phyloP scores from a whole-genome alignment of 2,113 vertebrate genomes.

The Turdus rufiventris region DNA sequence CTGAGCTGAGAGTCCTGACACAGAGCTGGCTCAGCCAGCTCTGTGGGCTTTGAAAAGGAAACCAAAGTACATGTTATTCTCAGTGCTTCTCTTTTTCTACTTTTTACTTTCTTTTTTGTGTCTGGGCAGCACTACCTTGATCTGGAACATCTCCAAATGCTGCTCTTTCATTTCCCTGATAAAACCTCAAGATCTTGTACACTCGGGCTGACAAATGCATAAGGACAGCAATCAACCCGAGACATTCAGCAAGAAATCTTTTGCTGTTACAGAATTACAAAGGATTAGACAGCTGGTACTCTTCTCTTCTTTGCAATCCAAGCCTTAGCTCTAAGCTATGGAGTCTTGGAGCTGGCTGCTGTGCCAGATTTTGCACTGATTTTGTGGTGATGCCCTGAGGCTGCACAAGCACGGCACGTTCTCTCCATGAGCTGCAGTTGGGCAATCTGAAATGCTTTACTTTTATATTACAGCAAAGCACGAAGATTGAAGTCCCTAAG shows the following conservation, averaged over 20 bases:
- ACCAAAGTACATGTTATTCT: neutral
- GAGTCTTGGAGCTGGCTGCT: neutral
- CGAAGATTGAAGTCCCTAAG: neutral
- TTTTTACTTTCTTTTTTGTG: neutral
- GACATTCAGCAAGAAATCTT: neutral
- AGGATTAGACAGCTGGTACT: neutral
- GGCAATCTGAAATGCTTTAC: slow-evolving; percentile 9
- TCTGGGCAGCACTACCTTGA: neutral
- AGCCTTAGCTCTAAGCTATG: neutral
- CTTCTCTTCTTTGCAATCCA: neutral
- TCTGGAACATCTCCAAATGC: neutral
- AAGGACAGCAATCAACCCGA: neutral
- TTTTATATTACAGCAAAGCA: neutral
- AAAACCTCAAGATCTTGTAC: neutral
- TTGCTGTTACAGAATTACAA: neutral
- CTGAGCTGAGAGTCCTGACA: neutral
- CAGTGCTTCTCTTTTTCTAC: neutral
- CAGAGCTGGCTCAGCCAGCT: neutral
- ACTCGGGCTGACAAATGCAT: neutral
- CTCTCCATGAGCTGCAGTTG: slow-evolving; percentile 4
- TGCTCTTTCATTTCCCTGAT: neutral
- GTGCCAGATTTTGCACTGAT: slow-evolving; percentile 17
- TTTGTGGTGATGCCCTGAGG: slow-evolving; percentile 37
- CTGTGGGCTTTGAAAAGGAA: neutral
- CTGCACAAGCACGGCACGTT: neutral